Percentiles rank a stretch among this genome's conserved stretches.
Evolutionary conservation across 2,797 vertebrate species (phyloP).

Genomic region (Sebastes iracundus): DNA sequence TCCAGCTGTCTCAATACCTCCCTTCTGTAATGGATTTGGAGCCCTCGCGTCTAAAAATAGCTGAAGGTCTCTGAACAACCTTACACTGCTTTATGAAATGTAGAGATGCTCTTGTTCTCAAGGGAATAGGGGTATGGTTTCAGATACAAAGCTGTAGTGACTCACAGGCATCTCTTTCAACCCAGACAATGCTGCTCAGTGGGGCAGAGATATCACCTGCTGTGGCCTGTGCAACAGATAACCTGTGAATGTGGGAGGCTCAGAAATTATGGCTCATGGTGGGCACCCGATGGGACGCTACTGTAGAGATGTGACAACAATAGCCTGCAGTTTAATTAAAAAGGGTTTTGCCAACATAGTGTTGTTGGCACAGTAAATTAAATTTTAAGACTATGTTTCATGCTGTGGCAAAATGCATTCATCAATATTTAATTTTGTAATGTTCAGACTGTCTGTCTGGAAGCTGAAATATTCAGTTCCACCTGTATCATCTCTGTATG

Average conservation of each 20-base stretch:
- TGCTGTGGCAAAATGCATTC: conserved; percentile 10
- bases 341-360: neutral
- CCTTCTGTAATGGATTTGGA: conserved; percentile 76
- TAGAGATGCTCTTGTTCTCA: conserved; percentile 61
- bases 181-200: conserved; percentile 69
- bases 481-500: neutral
- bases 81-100: conserved; percentile 63
- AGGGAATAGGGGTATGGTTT: conserved; percentile 57
- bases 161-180: conserved; percentile 68
- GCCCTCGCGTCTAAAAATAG: conserved; percentile 77
- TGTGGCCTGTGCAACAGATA: conserved; percentile 70
- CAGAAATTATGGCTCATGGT: conserved; percentile 51
- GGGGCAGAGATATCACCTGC: conserved; percentile 69
- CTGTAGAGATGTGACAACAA: conserved; percentile 33
- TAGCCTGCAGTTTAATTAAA: conserved; percentile 35
- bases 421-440: conserved; percentile 39
- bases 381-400: neutral
- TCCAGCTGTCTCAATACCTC: conserved; percentile 72
- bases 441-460: neutral
- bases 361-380: neutral
- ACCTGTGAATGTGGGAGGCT: conserved; percentile 66
- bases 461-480: conserved; percentile 12
- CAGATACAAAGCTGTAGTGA: conserved; percentile 70
- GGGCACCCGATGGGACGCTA: conserved; percentile 34
- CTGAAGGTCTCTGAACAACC: conserved; percentile 69